These are phyloP conservation scores for Phalacrocorax pelagicus DNA, from an alignment of 2,113 vertebrate species.

Conservation along the genomic window DNA sequence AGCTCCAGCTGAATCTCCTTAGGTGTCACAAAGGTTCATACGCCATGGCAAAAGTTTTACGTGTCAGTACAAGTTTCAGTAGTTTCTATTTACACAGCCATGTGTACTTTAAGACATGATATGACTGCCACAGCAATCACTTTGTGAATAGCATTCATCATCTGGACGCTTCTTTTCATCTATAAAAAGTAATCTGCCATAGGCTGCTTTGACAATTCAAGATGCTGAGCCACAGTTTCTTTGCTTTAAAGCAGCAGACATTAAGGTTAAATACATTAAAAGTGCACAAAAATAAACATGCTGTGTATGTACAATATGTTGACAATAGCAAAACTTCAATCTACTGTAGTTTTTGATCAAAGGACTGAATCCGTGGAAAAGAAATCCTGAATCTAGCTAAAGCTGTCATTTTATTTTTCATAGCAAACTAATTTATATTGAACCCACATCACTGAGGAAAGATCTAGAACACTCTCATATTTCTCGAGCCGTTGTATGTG, in stretches of 20 bases:
- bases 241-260: conserved; percentile 50
- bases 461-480: conserved; percentile 59
- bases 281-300: conserved; percentile 45
- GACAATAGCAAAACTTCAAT: conserved; percentile 26
- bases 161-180: conserved; percentile 52
- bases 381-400: conserved; percentile 39
- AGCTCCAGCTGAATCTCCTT: conserved; percentile 9
- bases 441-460: conserved; percentile 62
- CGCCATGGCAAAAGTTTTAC: neutral
- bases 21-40: conserved; percentile 1
- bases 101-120: conserved; percentile 36
- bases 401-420: conserved; percentile 66
- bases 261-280: conserved; percentile 70
- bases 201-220: conserved; percentile 59
- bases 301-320: conserved; percentile 23
- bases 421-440: conserved; percentile 63
- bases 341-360: conserved; percentile 58
- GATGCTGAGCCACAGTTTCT: conserved; percentile 50
- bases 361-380: conserved; percentile 35
- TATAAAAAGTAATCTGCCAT: conserved; percentile 40
- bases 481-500: conserved; percentile 3
- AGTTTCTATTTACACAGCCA: conserved; percentile 44
- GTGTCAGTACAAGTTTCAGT: conserved; percentile 33
- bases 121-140: conserved; percentile 34
- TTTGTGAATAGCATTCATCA: conserved; percentile 50